These are phyloP conservation scores for Notiomystis cincta DNA, from an alignment of 2,113 vertebrate genomes.

Conservation along the genomic window DNA sequence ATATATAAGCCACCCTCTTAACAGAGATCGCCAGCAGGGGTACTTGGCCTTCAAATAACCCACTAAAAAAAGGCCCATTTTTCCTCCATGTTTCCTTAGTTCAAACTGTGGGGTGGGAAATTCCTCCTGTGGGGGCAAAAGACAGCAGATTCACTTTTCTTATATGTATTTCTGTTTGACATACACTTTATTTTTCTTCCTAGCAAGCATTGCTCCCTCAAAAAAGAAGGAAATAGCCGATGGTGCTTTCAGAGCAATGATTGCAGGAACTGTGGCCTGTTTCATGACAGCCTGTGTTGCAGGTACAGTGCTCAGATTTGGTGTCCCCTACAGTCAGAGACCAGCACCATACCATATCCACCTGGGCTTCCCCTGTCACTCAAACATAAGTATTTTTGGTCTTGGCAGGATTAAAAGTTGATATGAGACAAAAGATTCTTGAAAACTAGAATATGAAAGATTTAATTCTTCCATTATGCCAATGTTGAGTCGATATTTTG, in stretches of 20 bases:
- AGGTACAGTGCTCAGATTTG: slow-evolving; percentile 58
- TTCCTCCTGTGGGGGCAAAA: neutral
- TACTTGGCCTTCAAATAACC: neutral
- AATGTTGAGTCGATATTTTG: neutral
- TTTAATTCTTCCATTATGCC: neutral
- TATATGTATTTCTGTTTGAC: neutral
- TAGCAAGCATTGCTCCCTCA: slow-evolving; percentile 80
- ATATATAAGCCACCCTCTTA: neutral
- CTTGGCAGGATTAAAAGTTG: neutral
- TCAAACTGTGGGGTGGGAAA: neutral
- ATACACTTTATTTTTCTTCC: neutral
- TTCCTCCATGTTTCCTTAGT: neutral
- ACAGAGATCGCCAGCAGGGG: neutral
- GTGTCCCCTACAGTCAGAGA: neutral
- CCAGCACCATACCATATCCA: fast-evolving
- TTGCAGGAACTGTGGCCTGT: slow-evolving; percentile 78
- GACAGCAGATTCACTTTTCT: neutral
- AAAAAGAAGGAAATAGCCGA: slow-evolving; percentile 77
- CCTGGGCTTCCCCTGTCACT: fast-evolving
- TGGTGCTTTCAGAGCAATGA: slow-evolving; percentile 78
- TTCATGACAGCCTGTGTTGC: slow-evolving; percentile 88
- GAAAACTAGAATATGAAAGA: neutral
- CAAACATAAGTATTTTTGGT: fast-evolving
- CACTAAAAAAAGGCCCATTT: neutral
- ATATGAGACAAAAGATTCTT: neutral